Evolutionary conservation across 1,140 invertebrate species (phyloP).

Genomic region (Bombus picipes): DNA sequence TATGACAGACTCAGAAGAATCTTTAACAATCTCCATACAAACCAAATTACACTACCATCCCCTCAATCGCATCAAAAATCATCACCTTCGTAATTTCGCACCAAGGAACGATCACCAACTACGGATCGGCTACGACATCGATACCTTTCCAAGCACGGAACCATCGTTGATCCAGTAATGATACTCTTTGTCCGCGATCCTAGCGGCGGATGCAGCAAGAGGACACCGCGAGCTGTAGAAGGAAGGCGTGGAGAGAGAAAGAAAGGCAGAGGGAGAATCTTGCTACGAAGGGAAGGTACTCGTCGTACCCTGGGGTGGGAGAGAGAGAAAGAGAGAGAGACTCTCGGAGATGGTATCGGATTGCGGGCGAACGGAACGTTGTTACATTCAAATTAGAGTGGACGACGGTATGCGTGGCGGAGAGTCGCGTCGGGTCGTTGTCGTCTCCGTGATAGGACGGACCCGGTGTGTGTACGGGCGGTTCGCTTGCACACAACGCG

Average conservation of each 20-base stretch:
- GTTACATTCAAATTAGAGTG: slow-evolving; percentile 84
- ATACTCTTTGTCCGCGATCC: slow-evolving; percentile 44
- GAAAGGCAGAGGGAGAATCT: slow-evolving; percentile 1
- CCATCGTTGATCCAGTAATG: slow-evolving; percentile 30
- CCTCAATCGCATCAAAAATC: neutral
- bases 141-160: neutral
- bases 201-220: slow-evolving; percentile 1
- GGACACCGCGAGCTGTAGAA: neutral
- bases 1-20: too few relatives aligned
- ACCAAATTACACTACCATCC: too few relatives aligned
- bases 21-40: neutral
- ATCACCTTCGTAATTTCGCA: neutral
- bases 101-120: neutral
- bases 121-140: neutral
- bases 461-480: slow-evolving; percentile 57
- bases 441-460: slow-evolving; percentile 63
- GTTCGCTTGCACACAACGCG: slow-evolving; percentile 62
- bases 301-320: neutral
- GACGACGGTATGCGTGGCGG: slow-evolving; percentile 79
- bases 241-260: neutral
- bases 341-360: slow-evolving; percentile 80
- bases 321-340: neutral
- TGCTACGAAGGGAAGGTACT: neutral
- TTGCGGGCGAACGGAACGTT: slow-evolving; percentile 81
- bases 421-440: slow-evolving; percentile 75